Evolutionary conservation across 2,797 vertebrate species (phyloP).

Genomic region (Mallotus villosus): DNA sequence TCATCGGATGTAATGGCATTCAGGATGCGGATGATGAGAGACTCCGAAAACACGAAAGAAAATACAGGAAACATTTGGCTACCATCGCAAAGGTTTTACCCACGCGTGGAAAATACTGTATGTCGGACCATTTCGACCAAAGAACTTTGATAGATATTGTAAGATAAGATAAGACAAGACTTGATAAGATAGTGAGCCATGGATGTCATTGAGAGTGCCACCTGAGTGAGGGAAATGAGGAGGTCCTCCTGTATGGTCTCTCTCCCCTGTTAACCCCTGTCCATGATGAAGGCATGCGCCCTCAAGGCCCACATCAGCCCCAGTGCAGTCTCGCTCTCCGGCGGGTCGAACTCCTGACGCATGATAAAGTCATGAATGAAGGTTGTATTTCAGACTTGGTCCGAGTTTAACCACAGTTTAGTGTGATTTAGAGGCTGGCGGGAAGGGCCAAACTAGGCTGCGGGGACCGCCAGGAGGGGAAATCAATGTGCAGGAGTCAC

Average conservation of each 20-base stretch:
- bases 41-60: constrained; percentile 7
- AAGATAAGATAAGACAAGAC: too few species aligned
- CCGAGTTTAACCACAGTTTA: constrained; percentile 63
- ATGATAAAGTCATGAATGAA: constrained; percentile 53
- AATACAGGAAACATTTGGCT: constrained; percentile 4
- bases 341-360: constrained; percentile 31
- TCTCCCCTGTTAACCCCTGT: not conserved
- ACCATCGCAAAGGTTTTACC: not conserved
- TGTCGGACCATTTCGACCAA: too few species aligned
- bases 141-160: too few species aligned
- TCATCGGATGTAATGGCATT: constrained; percentile 75
- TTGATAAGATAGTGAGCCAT: not conserved
- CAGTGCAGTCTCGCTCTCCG: not conserved
- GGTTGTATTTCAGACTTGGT: constrained; percentile 39
- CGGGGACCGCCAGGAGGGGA: constrained; percentile 53
- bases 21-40: constrained; percentile 57
- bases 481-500: constrained; percentile 76
- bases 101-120: not conserved
- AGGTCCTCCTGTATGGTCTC: not conserved
- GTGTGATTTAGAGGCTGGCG: constrained; percentile 61
- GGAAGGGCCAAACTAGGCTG: constrained; percentile 44
- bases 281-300: not conserved
- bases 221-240: not conserved
- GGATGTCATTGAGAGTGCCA: not conserved
- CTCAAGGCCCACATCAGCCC: constrained; percentile 28